Percentiles rank a stretch among this genome's conserved stretches.
phyloP scores from a whole-genome alignment of 2,797 vertebrate genomes.

The Centropyge bicolor region DNA sequence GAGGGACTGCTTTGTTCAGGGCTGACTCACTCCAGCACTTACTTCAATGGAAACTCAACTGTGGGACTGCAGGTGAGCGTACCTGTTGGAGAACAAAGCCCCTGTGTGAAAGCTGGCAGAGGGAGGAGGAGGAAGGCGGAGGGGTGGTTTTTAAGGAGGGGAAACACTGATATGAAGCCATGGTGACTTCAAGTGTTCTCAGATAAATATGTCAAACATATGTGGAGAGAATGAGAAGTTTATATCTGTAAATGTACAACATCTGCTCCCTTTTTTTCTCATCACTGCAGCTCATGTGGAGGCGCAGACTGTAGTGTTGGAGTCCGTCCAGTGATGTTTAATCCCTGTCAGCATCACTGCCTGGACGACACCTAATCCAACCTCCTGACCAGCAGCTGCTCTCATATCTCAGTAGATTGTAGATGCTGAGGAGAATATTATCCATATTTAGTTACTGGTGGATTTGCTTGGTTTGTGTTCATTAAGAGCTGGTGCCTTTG shows the following conservation, averaged over 20 bases:
- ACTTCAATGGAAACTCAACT: constrained; percentile 18
- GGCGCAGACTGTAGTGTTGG: background rate
- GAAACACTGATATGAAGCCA: background rate
- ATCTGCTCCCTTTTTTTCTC: constrained; percentile 6
- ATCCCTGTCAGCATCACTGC: background rate
- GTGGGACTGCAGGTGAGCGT: constrained; percentile 22
- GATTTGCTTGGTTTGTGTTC: background rate
- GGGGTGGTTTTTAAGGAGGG: background rate
- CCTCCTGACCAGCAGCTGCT: constrained; percentile 19
- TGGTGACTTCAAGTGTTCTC: background rate
- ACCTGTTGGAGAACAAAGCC: constrained; percentile 45
- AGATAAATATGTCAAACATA: background rate
- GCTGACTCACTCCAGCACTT: constrained; percentile 17
- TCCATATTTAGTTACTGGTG: background rate
- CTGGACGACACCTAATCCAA: background rate
- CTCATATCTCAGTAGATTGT: background rate
- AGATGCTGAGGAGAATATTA: background rate
- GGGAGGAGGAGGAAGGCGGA: background rate
- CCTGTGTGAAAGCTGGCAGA: background rate
- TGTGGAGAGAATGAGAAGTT: background rate
- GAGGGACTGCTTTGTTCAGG: constrained; percentile 24
- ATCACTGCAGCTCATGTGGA: constrained; percentile 10
- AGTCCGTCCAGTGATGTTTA: constrained; percentile 15
- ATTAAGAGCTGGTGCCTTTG: background rate
- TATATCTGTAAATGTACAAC: background rate